A percentile compares a stretch with the other conserved stretches of the same genome.
phyloP scores from a whole-genome alignment of 1,140 invertebrate genomes.

The Polyergus mexicanus region DNA sequence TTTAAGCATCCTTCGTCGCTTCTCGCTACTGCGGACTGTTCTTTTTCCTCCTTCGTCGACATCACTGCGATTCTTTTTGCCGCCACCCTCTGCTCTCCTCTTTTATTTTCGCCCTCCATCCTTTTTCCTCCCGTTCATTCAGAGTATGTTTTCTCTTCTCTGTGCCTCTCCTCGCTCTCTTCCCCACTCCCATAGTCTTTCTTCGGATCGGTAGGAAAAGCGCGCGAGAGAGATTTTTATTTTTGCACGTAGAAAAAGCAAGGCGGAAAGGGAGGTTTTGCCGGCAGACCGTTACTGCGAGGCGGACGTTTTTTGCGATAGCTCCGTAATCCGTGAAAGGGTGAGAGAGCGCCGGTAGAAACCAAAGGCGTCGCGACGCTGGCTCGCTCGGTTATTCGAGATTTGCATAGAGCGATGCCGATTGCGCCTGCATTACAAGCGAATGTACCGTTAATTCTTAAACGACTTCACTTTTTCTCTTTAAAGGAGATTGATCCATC shows the following conservation, averaged over 20 bases:
- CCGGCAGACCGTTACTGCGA: constrained; percentile 71
- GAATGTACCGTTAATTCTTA: constrained; percentile 13
- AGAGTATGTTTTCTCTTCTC: constrained; percentile 25
- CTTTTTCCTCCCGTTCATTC: constrained; percentile 29
- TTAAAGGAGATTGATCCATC: not conserved
- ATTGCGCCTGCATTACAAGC: constrained; percentile 8
- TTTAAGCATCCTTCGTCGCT: constrained; percentile 49
- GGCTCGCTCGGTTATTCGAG: constrained; percentile 34
- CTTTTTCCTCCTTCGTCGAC: constrained; percentile 52
- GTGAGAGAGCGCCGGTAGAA: constrained; percentile 58
- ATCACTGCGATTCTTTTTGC: constrained; percentile 64
- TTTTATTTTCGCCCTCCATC: constrained; percentile 72
- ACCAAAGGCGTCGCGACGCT: constrained; percentile 57
- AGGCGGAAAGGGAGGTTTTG: constrained; percentile 74
- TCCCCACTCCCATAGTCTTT: constrained; percentile 53
- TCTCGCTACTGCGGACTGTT: constrained; percentile 30
- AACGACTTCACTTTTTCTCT: constrained; percentile 22
- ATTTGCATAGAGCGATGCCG: constrained; percentile 59
- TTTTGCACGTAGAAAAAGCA: constrained; percentile 72
- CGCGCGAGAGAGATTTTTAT: constrained; percentile 75
- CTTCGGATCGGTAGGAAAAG: constrained; percentile 68
- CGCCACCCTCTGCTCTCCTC: constrained; percentile 59
- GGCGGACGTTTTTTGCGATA: constrained; percentile 70
- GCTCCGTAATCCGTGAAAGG: constrained; percentile 61
- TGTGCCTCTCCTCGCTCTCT: not conserved